Evolutionary conservation across 2,888 invertebrate genomes (phyloP).

Genomic region (Diaperis boleti): DNA sequence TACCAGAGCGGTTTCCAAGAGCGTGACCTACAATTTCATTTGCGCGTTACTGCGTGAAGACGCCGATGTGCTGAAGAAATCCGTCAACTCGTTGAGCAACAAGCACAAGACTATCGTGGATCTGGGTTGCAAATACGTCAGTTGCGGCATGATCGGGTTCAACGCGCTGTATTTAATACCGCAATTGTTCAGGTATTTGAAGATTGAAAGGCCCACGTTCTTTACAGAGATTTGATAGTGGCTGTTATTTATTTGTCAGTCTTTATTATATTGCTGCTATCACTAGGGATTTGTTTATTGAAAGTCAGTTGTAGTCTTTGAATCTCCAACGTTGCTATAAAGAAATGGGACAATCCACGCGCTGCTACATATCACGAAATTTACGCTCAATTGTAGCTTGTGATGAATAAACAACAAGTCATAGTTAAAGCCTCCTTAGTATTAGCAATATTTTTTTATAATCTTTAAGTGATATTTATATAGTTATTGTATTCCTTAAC

Average conservation of each 20-base stretch:
- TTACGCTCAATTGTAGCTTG: slow-evolving; percentile 9
- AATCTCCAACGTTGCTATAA: not conserved
- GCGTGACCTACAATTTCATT: slow-evolving; percentile 75
- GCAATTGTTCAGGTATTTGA: slow-evolving; percentile 79
- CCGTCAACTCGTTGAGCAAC: slow-evolving; percentile 75
- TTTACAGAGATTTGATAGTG: slow-evolving; percentile 82
- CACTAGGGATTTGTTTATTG: not conserved
- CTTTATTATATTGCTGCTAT: not conserved
- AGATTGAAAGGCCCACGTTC: slow-evolving; percentile 85
- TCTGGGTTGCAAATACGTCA: slow-evolving; percentile 85
- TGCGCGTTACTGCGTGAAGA: slow-evolving; percentile 79
- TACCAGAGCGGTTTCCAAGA: slow-evolving; percentile 77
- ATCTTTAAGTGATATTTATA: not conserved
- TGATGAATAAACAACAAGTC: not conserved
- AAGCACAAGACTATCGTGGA: slow-evolving; percentile 83
- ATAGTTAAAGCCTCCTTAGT: not conserved
- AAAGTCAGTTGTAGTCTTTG: not conserved
- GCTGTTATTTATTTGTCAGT: not conserved
- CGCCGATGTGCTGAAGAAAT: slow-evolving; percentile 74
- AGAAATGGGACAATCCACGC: slow-evolving; percentile 1
- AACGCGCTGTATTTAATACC: slow-evolving; percentile 84
- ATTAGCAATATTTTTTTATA: too few relatives aligned
- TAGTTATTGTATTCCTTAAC: not conserved
- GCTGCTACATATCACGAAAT: slow-evolving; percentile 3
- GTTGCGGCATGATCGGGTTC: slow-evolving; percentile 84